Percentiles rank a stretch among this genome's conserved stretches.
Evolutionary conservation across 2,797 vertebrate genomes (phyloP).

Genomic region (Avahi laniger): DNA sequence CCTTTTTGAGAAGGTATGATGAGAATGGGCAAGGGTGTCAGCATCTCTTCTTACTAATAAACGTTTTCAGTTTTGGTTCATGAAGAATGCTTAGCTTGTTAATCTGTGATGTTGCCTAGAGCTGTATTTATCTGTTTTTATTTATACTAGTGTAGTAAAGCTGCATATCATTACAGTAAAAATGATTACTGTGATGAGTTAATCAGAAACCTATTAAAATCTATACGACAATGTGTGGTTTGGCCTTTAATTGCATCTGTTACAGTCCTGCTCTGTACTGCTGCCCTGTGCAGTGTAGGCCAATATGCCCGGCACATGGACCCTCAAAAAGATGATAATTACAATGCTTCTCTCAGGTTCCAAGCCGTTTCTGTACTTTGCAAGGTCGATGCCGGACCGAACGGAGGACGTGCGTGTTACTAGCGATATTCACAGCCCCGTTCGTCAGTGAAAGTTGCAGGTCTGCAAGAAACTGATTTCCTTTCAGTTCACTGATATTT

Average conservation of each 20-base stretch:
- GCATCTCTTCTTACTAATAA: constrained; percentile 79
- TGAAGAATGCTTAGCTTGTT: constrained; percentile 89
- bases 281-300: not conserved
- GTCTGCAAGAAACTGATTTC: not conserved
- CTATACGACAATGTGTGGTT: constrained; percentile 81
- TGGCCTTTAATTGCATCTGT: constrained; percentile 70
- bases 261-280: not conserved
- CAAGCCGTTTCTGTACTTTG: not conserved
- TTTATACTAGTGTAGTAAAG: constrained; percentile 93
- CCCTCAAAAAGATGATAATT: not conserved
- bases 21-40: constrained; percentile 81
- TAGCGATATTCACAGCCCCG: not conserved
- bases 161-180: constrained; percentile 91
- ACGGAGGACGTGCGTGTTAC: not conserved
- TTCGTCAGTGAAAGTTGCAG: not conserved
- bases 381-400: not conserved
- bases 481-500: not conserved
- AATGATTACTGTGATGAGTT: constrained; percentile 91
- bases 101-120: constrained; percentile 91
- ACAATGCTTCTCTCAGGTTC: not conserved
- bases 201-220: constrained; percentile 88
- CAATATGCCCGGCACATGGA: not conserved
- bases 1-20: constrained; percentile 65
- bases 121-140: constrained; percentile 92
- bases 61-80: constrained; percentile 85